Evolutionary conservation across 2,888 invertebrate species (phyloP).

Genomic region (Chrysolina americana): DNA sequence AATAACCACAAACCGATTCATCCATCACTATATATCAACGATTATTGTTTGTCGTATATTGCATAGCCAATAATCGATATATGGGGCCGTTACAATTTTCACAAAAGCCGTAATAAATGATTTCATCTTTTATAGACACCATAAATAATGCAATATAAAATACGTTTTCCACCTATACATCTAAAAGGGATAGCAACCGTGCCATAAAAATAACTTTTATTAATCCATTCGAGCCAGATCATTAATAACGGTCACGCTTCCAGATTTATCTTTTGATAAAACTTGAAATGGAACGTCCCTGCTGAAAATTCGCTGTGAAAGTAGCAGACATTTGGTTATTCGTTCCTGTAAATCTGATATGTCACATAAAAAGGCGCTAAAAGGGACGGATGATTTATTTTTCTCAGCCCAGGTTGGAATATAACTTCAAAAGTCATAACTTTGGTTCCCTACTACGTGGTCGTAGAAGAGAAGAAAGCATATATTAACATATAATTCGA

Average conservation of each 20-base stretch:
- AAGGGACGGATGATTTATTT: conserved; percentile 53
- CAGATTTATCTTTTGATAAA: conserved; percentile 26
- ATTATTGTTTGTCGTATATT: conserved; percentile 6
- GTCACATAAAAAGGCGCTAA: conserved; percentile 51
- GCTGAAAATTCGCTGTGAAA: conserved; percentile 32
- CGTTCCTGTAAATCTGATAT: conserved; percentile 47
- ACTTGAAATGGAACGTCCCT: conserved; percentile 25
- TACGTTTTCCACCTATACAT: conserved; percentile 35
- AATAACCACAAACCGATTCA: not conserved
- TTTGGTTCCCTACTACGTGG: conserved; percentile 38
- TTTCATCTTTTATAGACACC: conserved; percentile 31
- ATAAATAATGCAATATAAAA: conserved; percentile 35
- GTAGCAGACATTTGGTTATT: conserved; percentile 33
- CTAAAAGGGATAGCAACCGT: conserved; percentile 30
- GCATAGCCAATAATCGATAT: not conserved
- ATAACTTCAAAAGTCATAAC: conserved; percentile 43
- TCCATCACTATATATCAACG: conserved; percentile 3
- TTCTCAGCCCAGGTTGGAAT: conserved; percentile 36
- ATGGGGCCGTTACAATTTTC: not conserved
- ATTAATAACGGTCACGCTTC: conserved; percentile 22
- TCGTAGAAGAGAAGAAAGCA: conserved; percentile 35
- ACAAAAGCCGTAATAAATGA: conserved; percentile 15
- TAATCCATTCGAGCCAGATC: conserved; percentile 26
- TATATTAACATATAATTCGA: conserved; percentile 50
- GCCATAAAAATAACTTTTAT: conserved; percentile 37